phyloP scores from a whole-genome alignment of 2,797 vertebrate genomes.

The Lithobates sylvaticus region DNA sequence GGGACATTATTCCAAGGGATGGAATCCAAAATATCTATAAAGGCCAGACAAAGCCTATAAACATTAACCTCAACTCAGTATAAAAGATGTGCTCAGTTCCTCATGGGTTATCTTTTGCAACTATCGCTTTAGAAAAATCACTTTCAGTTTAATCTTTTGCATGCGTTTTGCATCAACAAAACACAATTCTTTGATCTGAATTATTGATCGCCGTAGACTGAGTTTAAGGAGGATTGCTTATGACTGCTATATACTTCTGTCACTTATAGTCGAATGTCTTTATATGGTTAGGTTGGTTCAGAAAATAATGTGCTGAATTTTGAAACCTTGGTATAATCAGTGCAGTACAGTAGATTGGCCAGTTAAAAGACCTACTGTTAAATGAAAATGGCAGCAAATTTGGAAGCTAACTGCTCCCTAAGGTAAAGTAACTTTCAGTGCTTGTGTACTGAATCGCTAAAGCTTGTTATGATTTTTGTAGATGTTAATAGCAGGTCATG shows the following conservation, averaged over 20 bases:
- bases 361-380: conserved; percentile 6
- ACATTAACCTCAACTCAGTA: neutral
- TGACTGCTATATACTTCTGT: neutral
- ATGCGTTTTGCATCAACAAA: neutral
- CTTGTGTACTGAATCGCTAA: conserved; percentile 5
- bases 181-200: neutral
- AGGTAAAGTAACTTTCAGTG: neutral
- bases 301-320: neutral
- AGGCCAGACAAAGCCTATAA: neutral
- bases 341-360: conserved; percentile 4
- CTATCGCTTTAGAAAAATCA: conserved; percentile 13
- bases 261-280: neutral
- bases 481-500: neutral
- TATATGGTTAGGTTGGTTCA: neutral
- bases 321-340: conserved; percentile 7
- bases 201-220: neutral
- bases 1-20: neutral
- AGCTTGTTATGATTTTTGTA: neutral
- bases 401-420: conserved; percentile 13
- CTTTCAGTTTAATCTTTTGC: conserved; percentile 34
- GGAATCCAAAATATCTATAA: neutral
- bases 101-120: neutral
- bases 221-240: neutral
- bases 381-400: conserved; percentile 21
- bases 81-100: neutral